These are phyloP conservation scores for Myotis yumanensis DNA, from an alignment of 2,113 vertebrate genomes.

Conservation along the genomic window DNA sequence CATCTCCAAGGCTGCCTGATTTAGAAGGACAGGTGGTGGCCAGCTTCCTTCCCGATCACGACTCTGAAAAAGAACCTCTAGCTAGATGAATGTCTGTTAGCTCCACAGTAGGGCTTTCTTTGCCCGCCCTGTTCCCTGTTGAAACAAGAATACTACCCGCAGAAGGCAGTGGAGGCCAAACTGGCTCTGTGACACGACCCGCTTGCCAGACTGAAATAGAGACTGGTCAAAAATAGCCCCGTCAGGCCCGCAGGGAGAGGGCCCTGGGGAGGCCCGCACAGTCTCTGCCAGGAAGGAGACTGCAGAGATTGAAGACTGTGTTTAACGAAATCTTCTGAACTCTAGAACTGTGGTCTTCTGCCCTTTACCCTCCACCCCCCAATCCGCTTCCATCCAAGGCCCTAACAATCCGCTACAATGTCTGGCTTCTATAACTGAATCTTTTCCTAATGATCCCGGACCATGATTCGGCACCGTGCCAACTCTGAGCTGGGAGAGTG, in stretches of 20 bases:
- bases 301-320: not conserved
- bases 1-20: conserved; percentile 47
- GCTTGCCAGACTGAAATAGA: conserved; percentile 89
- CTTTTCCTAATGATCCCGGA: conserved; percentile 25
- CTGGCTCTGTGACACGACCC: conserved; percentile 90
- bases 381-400: not conserved
- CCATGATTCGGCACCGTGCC: not conserved
- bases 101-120: not conserved
- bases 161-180: conserved; percentile 62
- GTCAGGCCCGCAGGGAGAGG: conserved; percentile 80
- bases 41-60: not conserved
- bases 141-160: conserved; percentile 51
- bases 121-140: not conserved
- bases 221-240: conserved; percentile 92
- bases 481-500: not conserved
- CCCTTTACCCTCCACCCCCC: not conserved
- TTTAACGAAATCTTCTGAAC: not conserved
- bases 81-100: not conserved
- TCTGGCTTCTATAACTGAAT: not conserved
- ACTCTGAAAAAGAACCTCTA: not conserved
- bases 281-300: not conserved
- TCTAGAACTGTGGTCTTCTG: not conserved
- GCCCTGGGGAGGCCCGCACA: conserved; percentile 56
- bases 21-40: conserved; percentile 17
- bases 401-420: not conserved